Evolutionary conservation across 2,797 vertebrate genomes (phyloP).

Genomic region (Anas capensis): DNA sequence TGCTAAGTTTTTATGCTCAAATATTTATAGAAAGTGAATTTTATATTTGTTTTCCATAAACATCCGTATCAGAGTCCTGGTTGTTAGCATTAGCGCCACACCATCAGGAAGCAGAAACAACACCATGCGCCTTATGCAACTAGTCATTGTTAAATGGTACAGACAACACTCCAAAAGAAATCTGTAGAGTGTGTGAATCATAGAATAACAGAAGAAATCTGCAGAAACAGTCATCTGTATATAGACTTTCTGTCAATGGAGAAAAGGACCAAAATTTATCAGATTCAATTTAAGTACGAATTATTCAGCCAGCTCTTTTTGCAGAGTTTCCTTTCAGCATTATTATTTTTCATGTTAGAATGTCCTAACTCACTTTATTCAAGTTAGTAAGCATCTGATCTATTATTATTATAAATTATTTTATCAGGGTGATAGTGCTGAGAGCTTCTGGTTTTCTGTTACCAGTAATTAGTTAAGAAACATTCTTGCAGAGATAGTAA

Average conservation of each 20-base stretch:
- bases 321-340: constrained; percentile 7
- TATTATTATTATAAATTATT: constrained; percentile 29
- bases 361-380: neutral
- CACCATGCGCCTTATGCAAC: fast-evolving
- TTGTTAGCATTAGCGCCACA: neutral
- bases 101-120: neutral
- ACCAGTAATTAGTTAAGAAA: constrained; percentile 2
- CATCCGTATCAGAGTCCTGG: neutral
- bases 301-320: constrained; percentile 37
- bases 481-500: neutral
- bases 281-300: constrained; percentile 40
- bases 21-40: constrained; percentile 52
- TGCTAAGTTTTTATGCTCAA: constrained; percentile 34
- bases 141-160: neutral
- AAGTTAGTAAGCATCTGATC: neutral
- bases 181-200: constrained; percentile 26
- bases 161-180: neutral
- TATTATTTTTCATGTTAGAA: constrained; percentile 10
- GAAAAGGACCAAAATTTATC: constrained; percentile 31
- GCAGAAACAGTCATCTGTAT: neutral
- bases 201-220: neutral
- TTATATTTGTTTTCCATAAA: constrained; percentile 40
- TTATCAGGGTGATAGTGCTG: neutral
- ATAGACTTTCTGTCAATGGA: constrained; percentile 37
- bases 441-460: neutral